Percentiles rank a stretch among this genome's conserved stretches.
These are phyloP conservation scores for Nansenia antarctica DNA, from an alignment of 2,113 vertebrate species.

Conservation along the genomic window DNA sequence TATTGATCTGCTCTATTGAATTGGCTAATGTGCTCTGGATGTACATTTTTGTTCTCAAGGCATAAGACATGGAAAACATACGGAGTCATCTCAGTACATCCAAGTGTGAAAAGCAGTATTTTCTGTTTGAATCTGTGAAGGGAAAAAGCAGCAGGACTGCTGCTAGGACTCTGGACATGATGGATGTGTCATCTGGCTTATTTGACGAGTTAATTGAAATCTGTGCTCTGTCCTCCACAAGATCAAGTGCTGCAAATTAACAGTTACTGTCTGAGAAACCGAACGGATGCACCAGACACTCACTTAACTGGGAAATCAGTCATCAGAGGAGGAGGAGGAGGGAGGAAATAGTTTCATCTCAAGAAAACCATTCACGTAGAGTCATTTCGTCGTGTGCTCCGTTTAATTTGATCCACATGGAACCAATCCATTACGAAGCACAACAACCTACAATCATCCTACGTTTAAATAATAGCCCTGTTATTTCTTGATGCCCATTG, in stretches of 20 bases:
- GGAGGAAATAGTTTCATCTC: conserved; percentile 52
- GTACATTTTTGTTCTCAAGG: no score
- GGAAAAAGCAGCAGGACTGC: background rate
- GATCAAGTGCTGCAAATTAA: conserved; percentile 68
- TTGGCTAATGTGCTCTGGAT: background rate
- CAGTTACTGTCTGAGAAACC: conserved; percentile 55
- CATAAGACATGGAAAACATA: background rate
- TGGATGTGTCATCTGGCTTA: conserved; percentile 51
- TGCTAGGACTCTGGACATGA: conserved; percentile 30
- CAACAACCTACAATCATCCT: conserved; percentile 45
- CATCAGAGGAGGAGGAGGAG: conserved; percentile 34
- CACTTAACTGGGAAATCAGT: conserved; percentile 56
- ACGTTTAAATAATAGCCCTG: conserved; percentile 17
- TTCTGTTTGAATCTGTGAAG: conserved; percentile 12
- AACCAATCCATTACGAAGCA: conserved; percentile 55
- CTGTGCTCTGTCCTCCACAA: conserved; percentile 47
- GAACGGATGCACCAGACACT: conserved; percentile 42
- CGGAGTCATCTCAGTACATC: background rate
- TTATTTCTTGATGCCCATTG: background rate
- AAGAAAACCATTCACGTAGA: conserved; percentile 39
- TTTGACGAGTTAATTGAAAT: conserved; percentile 73
- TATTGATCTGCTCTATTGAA: background rate
- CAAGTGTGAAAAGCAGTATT: conserved; percentile 35
- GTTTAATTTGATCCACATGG: conserved; percentile 63
- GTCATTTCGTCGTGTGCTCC: conserved; percentile 56